Percentiles rank a stretch among this genome's conserved stretches.
Conservation (phyloP, 2,888 invertebrate species). For the Gryllus longicercus region DNA sequence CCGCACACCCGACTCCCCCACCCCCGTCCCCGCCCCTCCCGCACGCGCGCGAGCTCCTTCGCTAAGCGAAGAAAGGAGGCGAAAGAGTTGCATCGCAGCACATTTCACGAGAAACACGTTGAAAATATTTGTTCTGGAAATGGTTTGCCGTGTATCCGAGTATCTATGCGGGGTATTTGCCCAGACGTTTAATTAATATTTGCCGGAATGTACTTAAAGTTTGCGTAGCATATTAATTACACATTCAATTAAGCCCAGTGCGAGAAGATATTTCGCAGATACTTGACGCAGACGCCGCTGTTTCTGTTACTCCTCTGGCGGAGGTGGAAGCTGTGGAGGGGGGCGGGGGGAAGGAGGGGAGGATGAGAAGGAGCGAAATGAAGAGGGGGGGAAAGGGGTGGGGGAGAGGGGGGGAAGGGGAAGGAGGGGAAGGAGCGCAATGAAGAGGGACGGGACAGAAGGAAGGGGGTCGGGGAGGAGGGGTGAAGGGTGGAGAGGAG, state of each 20-base stretch:
- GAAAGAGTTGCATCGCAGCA: not conserved
- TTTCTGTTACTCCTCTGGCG: not conserved
- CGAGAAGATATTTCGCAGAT: conserved; percentile 27
- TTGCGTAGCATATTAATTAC: conserved; percentile 27
- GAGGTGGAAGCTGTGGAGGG: not conserved
- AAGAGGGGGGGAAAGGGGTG: not conserved
- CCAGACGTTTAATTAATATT: conserved; percentile 23
- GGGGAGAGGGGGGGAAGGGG: not conserved
- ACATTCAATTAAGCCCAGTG: conserved; percentile 27
- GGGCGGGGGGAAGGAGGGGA: conserved; percentile 12
- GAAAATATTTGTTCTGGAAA: conserved; percentile 22
- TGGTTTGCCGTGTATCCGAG: not conserved
- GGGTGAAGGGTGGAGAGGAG: too few species aligned
- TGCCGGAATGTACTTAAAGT: conserved; percentile 21
- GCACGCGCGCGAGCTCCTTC: not conserved
- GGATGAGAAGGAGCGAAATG: conserved; percentile 22
- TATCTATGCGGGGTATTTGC: conserved; percentile 19
- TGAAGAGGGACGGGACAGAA: not conserved
- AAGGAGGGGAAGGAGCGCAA: not conserved
- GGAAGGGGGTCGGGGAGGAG: too few species aligned
- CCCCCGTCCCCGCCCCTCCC: not conserved
- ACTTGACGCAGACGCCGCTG: conserved; percentile 11
- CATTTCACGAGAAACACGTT: conserved; percentile 17
- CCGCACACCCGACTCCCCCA: not conserved
- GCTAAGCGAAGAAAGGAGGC: conserved; percentile 1